Conservation (phyloP, 2,797 vertebrate species). For the Heterohyrax brucei region DNA sequence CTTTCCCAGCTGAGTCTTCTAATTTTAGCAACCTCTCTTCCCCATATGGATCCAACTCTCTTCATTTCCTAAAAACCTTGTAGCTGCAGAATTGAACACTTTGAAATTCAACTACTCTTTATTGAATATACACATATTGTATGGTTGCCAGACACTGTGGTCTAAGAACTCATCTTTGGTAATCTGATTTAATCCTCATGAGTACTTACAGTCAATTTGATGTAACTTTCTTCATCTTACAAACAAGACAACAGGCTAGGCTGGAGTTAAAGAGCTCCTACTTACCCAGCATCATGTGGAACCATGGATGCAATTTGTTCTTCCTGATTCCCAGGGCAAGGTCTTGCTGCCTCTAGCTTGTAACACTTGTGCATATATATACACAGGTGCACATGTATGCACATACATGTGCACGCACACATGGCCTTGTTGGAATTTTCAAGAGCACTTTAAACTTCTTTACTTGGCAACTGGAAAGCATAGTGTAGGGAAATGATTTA, state of each 20-base stretch:
- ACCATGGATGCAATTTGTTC: neutral
- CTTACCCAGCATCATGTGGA: neutral
- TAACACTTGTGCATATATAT: neutral
- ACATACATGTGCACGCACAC: neutral
- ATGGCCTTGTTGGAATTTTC: slow-evolving; percentile 71
- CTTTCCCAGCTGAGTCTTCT: neutral
- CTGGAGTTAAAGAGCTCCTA: neutral
- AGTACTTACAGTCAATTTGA: neutral
- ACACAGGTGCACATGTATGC: too few relatives aligned
- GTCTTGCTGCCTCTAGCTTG: neutral
- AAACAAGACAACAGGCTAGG: neutral
- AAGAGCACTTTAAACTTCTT: slow-evolving; percentile 75
- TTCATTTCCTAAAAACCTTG: neutral
- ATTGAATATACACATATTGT: neutral
- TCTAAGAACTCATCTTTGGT: neutral
- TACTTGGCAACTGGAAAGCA: slow-evolving; percentile 79
- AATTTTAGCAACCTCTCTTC: neutral
- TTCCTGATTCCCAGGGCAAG: neutral
- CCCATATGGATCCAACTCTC: neutral
- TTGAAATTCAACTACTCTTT: neutral
- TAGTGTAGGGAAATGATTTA: neutral
- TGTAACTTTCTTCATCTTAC: neutral
- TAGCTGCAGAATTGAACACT: neutral
- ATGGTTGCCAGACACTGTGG: neutral
- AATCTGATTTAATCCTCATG: neutral